A percentile compares a stretch with the other conserved stretches of the same genome.
Conservation (phyloP, 2,797 vertebrate genomes). For the Acropternis orthonyx region DNA sequence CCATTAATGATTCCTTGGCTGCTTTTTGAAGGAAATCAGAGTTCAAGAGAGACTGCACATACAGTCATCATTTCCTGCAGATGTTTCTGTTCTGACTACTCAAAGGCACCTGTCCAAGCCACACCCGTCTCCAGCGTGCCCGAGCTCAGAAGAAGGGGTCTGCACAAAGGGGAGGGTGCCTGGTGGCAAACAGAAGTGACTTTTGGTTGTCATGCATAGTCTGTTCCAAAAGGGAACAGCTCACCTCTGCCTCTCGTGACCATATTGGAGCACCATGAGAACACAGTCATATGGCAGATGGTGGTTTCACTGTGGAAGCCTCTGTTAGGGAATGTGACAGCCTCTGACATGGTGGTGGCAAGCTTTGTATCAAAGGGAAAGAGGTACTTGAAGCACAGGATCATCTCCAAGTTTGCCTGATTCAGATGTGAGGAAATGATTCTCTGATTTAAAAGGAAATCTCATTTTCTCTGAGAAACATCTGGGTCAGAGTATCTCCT, state of each 20-base stretch:
- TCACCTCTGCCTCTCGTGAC: not conserved
- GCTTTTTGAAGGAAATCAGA: not conserved
- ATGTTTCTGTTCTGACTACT: not conserved
- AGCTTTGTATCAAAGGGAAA: not conserved
- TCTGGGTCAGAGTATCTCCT: not conserved
- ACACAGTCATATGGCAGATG: not conserved
- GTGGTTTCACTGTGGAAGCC: not conserved
- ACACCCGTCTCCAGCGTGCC: accelerated
- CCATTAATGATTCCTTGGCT: not conserved
- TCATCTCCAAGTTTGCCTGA: not conserved
- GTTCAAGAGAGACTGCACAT: accelerated
- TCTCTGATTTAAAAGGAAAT: not conserved
- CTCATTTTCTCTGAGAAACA: not conserved
- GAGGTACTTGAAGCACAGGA: not conserved
- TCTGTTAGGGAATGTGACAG: not conserved
- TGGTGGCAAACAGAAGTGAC: not conserved
- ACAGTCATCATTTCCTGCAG: not conserved
- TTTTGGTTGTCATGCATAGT: not conserved
- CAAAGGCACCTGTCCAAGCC: not conserved
- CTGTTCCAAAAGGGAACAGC: not conserved
- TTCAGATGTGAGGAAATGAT: not conserved
- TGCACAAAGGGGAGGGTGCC: not conserved
- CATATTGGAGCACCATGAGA: not conserved
- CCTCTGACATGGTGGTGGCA: not conserved
- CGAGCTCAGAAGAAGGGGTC: not conserved